Evolutionary conservation across 2,113 vertebrate genomes (phyloP).

Genomic region (Brevimyrus niger): DNA sequence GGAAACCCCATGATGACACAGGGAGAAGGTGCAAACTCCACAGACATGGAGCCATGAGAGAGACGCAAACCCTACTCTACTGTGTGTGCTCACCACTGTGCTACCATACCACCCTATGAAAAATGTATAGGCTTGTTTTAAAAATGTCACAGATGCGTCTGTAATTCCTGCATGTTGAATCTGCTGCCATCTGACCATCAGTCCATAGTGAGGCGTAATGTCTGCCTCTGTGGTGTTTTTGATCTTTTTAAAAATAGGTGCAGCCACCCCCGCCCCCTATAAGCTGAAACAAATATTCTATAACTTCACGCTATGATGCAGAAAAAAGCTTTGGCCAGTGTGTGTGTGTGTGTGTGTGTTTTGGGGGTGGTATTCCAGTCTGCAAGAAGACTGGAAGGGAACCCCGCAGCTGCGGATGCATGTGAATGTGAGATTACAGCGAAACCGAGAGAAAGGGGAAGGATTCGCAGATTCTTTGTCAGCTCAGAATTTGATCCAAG

Average conservation of each 20-base stretch:
- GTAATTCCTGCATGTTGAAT: background rate
- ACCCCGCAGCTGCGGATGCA: slow-evolving; percentile 13
- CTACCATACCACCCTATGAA: background rate
- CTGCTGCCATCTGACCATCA: background rate
- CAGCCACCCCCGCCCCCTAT: background rate
- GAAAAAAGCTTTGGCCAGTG: background rate
- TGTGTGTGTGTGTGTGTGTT: background rate
- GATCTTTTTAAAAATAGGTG: background rate
- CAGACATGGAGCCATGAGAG: too few relatives aligned
- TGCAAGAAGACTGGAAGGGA: background rate
- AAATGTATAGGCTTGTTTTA: background rate
- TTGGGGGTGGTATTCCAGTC: background rate
- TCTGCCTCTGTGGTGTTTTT: background rate
- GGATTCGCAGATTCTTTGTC: slow-evolving; percentile 37
- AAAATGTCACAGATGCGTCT: background rate
- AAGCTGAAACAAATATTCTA: background rate
- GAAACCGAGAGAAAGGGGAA: slow-evolving; percentile 27
- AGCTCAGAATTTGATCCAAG: slow-evolving; percentile 43
- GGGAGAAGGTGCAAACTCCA: too few relatives aligned
- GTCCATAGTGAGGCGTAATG: too few relatives aligned
- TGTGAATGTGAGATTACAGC: slow-evolving; percentile 5
- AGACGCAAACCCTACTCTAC: too few relatives aligned
- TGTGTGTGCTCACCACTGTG: too few relatives aligned
- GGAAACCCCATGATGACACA: too few relatives aligned
- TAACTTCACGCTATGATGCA: background rate